Evolutionary conservation across 2,113 vertebrate species (phyloP).

Genomic region (Rhodinocichla rosea): DNA sequence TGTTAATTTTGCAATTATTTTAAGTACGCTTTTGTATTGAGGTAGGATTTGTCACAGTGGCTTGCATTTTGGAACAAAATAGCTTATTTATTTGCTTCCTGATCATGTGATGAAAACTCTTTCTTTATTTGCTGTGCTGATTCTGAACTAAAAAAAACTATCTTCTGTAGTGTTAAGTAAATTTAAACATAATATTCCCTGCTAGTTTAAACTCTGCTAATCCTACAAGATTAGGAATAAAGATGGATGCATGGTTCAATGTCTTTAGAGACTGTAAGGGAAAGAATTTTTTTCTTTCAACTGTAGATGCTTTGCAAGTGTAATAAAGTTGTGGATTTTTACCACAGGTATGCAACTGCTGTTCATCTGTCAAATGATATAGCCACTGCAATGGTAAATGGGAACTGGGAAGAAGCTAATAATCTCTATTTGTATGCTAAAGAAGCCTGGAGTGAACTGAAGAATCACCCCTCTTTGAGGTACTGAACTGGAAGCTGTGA

Average conservation of each 20-base stretch:
- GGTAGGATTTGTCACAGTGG: background rate
- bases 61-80: background rate
- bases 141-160: background rate
- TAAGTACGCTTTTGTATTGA: background rate
- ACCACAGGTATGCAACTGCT: slow-evolving; percentile 82
- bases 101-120: background rate
- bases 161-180: background rate
- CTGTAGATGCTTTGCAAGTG: background rate
- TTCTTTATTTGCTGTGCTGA: background rate
- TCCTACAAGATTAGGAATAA: background rate
- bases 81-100: background rate
- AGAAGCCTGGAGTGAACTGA: slow-evolving; percentile 76
- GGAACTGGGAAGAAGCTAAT: slow-evolving; percentile 85
- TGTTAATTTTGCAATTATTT: background rate
- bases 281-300: background rate
- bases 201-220: background rate
- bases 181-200: background rate
- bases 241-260: background rate
- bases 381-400: slow-evolving; percentile 76
- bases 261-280: background rate
- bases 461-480: slow-evolving; percentile 79
- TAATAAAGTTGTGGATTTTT: background rate
- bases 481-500: slow-evolving; percentile 13
- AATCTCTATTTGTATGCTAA: slow-evolving; percentile 76
- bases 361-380: slow-evolving; percentile 81